Percentiles rank a stretch among this genome's conserved stretches.
These are phyloP conservation scores for Apeira syringaria DNA, from an alignment of 2,888 invertebrate genomes.

Conservation along the genomic window DNA sequence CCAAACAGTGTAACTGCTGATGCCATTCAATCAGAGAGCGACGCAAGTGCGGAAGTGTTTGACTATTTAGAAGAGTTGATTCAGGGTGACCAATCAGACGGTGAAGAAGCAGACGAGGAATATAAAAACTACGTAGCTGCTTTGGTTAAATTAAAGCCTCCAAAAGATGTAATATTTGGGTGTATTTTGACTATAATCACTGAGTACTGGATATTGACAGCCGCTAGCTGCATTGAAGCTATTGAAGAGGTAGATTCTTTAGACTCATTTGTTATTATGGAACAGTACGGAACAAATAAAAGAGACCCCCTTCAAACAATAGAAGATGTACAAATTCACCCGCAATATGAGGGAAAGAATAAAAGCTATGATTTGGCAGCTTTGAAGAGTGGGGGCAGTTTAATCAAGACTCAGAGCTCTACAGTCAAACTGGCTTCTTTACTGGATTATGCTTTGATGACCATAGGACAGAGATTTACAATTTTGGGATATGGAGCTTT, in stretches of 20 bases:
- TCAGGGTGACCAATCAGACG: constrained; percentile 33
- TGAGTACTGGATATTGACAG: constrained; percentile 58
- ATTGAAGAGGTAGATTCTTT: constrained; percentile 63
- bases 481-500: constrained; percentile 59
- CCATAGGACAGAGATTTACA: constrained; percentile 55
- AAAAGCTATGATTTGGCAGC: constrained; percentile 54
- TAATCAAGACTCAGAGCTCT: constrained; percentile 22
- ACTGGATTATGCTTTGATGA: constrained; percentile 51
- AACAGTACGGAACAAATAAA: constrained; percentile 41
- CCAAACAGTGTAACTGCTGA: not conserved
- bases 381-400: constrained; percentile 44
- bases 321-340: constrained; percentile 56
- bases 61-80: constrained; percentile 6
- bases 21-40: not conserved
- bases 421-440: constrained; percentile 39
- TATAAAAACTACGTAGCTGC: constrained; percentile 45
- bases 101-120: constrained; percentile 33
- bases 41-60: not conserved
- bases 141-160: constrained; percentile 54
- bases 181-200: constrained; percentile 61
- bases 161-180: constrained; percentile 54
- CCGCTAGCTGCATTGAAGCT: constrained; percentile 67
- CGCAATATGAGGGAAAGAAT: constrained; percentile 48
- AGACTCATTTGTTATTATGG: constrained; percentile 61
- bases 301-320: constrained; percentile 42